Percentiles rank a stretch among this genome's conserved stretches.
These are phyloP conservation scores for Sylvia atricapilla DNA, from an alignment of 2,113 vertebrate species.

Conservation along the genomic window DNA sequence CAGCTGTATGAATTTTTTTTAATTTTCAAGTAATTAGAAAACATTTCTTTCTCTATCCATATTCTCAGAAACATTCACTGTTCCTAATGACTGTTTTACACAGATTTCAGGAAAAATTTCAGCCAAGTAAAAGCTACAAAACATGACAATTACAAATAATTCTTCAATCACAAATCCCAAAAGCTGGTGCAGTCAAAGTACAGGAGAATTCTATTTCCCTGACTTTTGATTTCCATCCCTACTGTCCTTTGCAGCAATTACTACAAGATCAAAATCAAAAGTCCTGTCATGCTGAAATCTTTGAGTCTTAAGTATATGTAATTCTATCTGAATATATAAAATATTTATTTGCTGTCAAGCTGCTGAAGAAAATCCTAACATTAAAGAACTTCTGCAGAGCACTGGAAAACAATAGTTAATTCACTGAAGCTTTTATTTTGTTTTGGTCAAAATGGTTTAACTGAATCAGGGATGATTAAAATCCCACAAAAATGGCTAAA, in stretches of 20 bases:
- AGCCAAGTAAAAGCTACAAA: background rate
- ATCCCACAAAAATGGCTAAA: conserved; percentile 10
- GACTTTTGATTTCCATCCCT: background rate
- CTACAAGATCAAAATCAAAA: background rate
- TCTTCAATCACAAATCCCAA: background rate
- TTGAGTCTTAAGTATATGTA: background rate
- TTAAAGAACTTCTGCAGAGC: background rate
- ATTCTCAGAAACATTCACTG: background rate
- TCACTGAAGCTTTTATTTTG: conserved; percentile 12
- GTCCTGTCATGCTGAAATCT: background rate
- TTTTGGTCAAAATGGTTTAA: conserved; percentile 45
- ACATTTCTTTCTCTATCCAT: background rate
- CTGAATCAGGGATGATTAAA: conserved; percentile 38
- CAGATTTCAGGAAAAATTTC: background rate
- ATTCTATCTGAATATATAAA: background rate
- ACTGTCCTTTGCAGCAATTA: background rate
- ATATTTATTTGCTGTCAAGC: conserved; percentile 39
- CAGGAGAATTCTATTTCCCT: background rate
- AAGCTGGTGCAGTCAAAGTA: background rate
- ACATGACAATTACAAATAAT: background rate
- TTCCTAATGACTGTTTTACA: background rate
- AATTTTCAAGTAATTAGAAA: background rate
- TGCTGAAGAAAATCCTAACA: background rate
- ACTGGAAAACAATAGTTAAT: background rate
- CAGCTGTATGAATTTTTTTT: background rate